These are phyloP conservation scores for Actenoides hombroni DNA, from an alignment of 2,113 vertebrate species.

Conservation along the genomic window DNA sequence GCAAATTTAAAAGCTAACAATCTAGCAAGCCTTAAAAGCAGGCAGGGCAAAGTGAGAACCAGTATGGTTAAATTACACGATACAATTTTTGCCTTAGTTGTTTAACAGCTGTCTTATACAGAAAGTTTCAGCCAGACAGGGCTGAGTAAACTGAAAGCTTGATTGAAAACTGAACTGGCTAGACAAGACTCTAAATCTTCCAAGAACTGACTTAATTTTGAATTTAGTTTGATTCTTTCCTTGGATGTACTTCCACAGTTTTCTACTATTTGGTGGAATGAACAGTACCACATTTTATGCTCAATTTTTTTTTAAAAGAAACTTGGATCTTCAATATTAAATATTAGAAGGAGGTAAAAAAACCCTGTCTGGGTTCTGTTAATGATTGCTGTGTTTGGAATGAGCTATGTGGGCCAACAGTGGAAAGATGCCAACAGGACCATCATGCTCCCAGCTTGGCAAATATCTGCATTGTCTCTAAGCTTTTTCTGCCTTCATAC, in stretches of 20 bases:
- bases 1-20: not conserved
- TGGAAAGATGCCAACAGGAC: conserved; percentile 36
- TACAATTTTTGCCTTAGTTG: not conserved
- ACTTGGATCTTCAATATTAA: conserved; percentile 54
- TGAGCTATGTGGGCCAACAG: conserved; percentile 20
- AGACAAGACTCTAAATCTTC: conserved; percentile 7
- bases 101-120: not conserved
- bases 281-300: conserved; percentile 33
- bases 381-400: conserved; percentile 51
- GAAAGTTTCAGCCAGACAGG: not conserved
- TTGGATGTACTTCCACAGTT: conserved; percentile 8
- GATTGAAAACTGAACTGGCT: conserved; percentile 18
- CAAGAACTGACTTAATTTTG: conserved; percentile 20
- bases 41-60: not conserved
- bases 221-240: not conserved
- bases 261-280: not conserved
- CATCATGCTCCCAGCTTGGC: conserved; percentile 27
- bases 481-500: not conserved
- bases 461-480: not conserved
- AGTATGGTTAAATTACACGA: not conserved
- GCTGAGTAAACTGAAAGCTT: conserved; percentile 2
- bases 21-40: not conserved
- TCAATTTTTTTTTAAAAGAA: conserved; percentile 31
- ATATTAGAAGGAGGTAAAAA: conserved; percentile 27
- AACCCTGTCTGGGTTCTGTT: conserved; percentile 60